These are phyloP conservation scores for Kradibia gibbosae DNA, from an alignment of 1,140 invertebrate species.

Conservation along the genomic window DNA sequence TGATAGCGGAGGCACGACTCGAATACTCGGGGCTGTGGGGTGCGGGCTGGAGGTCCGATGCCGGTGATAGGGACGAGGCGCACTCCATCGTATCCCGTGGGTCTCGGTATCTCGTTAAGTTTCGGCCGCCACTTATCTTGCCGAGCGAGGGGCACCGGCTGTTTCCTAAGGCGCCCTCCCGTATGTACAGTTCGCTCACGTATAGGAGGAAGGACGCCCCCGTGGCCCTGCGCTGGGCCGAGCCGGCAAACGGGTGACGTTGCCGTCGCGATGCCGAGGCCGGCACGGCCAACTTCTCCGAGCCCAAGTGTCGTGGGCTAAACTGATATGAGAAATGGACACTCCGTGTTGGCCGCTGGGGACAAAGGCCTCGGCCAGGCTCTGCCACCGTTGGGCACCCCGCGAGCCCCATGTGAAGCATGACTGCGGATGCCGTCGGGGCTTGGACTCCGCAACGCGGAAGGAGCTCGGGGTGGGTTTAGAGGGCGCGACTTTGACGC, in stretches of 20 bases:
- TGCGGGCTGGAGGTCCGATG: background rate
- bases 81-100: constrained; percentile 61
- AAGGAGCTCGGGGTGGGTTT: too few relatives aligned
- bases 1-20: background rate
- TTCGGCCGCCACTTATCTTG: constrained; percentile 66
- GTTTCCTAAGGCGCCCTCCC: constrained; percentile 27
- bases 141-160: constrained; percentile 54
- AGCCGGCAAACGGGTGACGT: constrained; percentile 65
- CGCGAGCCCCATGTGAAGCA: background rate
- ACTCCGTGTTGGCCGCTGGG: constrained; percentile 70
- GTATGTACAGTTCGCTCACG: background rate
- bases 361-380: constrained; percentile 59
- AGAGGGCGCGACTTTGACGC: background rate
- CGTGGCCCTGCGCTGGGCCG: too few relatives aligned
- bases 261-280: constrained; percentile 59
- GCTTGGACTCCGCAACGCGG: too few relatives aligned
- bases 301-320: constrained; percentile 69
- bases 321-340: constrained; percentile 73
- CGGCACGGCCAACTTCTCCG: constrained; percentile 65
- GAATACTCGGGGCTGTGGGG: background rate
- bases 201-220: too few relatives aligned
- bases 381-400: too few relatives aligned
- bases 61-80: background rate
- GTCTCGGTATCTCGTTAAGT: constrained; percentile 66
- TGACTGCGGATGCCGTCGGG: background rate